phyloP scores from a whole-genome alignment of 2,888 invertebrate species.

The Drosophila hamatofila region DNA sequence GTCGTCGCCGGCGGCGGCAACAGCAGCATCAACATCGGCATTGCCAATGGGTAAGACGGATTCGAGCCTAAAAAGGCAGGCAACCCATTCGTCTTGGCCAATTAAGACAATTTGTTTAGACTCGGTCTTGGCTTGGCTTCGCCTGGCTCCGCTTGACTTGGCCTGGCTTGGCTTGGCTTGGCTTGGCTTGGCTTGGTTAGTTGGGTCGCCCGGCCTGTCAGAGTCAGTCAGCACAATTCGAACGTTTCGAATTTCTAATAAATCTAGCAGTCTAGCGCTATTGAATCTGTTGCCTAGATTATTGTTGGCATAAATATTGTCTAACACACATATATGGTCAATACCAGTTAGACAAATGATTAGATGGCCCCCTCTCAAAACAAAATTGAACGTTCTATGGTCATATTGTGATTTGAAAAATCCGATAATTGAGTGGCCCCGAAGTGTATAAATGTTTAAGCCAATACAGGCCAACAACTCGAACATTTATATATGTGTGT shows the following conservation, averaged over 20 bases:
- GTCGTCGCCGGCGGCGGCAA: conserved; percentile 36
- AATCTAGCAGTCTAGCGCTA: conserved; percentile 42
- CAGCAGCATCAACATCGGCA: conserved; percentile 12
- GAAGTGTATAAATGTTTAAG: conserved; percentile 25
- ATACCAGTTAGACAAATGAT: conserved; percentile 58
- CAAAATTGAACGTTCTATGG: conserved; percentile 25
- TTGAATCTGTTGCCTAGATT: conserved; percentile 45
- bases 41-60: conserved; percentile 11
- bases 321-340: conserved; percentile 52
- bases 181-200: conserved; percentile 4
- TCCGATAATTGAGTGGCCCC: conserved; percentile 47
- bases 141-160: not conserved
- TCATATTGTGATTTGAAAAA: conserved; percentile 37
- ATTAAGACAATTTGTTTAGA: conserved; percentile 70
- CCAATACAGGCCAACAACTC: conserved; percentile 14
- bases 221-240: conserved; percentile 24
- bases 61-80: conserved; percentile 52
- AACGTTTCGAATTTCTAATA: conserved; percentile 51
- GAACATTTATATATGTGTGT: too few relatives aligned
- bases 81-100: conserved; percentile 66
- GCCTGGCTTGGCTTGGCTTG: not conserved
- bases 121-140: conserved; percentile 26
- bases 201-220: conserved; percentile 42
- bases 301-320: conserved; percentile 60
- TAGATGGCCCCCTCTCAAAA: conserved; percentile 31